Conservation (phyloP, 2,888 invertebrate species). For the Rotaria macrura region DNA sequence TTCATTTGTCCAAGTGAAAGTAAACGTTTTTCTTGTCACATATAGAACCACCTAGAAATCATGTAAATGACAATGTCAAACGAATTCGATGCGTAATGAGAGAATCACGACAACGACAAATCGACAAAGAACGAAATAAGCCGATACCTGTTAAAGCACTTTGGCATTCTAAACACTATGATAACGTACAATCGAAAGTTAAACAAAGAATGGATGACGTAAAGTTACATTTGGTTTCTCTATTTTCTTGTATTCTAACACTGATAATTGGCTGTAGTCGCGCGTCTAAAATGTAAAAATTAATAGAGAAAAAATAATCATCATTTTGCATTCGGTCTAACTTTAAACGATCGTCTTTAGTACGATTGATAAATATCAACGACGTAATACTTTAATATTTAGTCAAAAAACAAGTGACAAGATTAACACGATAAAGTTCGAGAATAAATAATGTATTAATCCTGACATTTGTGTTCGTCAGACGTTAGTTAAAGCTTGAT, state of each 20-base stretch:
- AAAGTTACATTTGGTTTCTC: too few species aligned
- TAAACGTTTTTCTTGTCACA: too few species aligned
- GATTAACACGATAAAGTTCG: not conserved
- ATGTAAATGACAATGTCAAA: conserved; percentile 45
- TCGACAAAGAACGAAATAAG: conserved; percentile 37
- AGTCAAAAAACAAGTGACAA: not conserved
- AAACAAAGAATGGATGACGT: conserved; percentile 39
- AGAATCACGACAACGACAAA: conserved; percentile 40
- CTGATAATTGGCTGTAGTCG: not conserved
- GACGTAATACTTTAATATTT: not conserved
- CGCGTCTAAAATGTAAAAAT: too few species aligned
- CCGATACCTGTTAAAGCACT: conserved; percentile 45
- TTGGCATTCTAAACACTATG: conserved; percentile 48
- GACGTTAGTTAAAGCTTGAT: too few species aligned
- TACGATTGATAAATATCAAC: not conserved
- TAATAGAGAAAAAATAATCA: too few species aligned
- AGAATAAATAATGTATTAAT: not conserved
- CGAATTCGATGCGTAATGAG: conserved; percentile 48
- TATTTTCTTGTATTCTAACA: not conserved
- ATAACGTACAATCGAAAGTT: conserved; percentile 43
- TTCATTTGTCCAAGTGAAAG: not conserved
- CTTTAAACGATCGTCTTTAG: not conserved
- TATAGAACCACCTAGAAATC: conserved; percentile 40
- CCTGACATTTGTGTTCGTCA: not conserved
- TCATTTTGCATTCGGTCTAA: too few species aligned